Evolutionary conservation across 2,113 vertebrate species (phyloP).

Genomic region (Ammodytes dubius): DNA sequence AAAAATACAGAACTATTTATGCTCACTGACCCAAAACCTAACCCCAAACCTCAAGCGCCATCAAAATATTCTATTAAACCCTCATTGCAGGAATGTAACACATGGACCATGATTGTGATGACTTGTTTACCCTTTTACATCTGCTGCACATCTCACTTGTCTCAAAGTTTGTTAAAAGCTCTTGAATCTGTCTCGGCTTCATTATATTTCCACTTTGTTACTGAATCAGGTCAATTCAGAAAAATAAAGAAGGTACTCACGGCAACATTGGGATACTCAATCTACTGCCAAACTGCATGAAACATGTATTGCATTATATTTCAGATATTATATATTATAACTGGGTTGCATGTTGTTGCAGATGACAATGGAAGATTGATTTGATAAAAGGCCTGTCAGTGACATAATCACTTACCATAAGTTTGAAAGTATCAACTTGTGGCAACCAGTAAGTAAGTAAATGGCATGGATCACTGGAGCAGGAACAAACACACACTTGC

Average conservation of each 20-base stretch:
- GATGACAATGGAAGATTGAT: background rate
- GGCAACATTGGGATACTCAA: background rate
- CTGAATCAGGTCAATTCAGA: background rate
- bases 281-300: background rate
- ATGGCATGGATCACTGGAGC: slow-evolving; percentile 26
- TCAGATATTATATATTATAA: background rate
- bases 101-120: background rate
- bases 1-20: slow-evolving; percentile 25
- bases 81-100: background rate
- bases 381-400: background rate
- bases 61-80: slow-evolving; percentile 17
- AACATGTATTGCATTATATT: background rate
- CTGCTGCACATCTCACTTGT: background rate
- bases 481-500: background rate
- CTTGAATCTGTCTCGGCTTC: background rate
- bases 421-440: slow-evolving; percentile 35
- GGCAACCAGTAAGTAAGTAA: slow-evolving; percentile 15
- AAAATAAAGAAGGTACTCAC: background rate
- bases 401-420: background rate
- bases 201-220: background rate
- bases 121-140: slow-evolving; percentile 5
- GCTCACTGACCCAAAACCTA: slow-evolving; percentile 25
- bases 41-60: slow-evolving; percentile 14
- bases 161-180: background rate
- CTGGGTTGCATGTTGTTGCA: background rate